A percentile compares a stretch with the other conserved stretches of the same genome.
These are phyloP conservation scores for Branchinecta lindahli DNA, from an alignment of 1,140 invertebrate species.

Conservation along the genomic window DNA sequence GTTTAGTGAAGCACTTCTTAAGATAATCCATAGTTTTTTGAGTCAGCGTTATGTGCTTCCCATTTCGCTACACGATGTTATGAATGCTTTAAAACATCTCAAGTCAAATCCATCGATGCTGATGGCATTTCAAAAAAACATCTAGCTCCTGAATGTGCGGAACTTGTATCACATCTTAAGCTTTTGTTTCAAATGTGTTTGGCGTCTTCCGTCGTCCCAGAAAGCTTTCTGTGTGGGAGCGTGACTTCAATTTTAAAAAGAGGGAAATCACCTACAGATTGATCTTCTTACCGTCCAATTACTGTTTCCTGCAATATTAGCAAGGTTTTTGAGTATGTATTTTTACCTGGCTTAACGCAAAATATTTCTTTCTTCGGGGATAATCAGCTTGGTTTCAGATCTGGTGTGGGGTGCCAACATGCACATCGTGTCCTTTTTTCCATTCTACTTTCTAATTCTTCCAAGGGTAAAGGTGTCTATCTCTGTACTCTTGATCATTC, in stretches of 20 bases:
- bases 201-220: background rate
- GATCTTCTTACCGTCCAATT: background rate
- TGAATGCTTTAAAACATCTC: too few relatives aligned
- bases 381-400: background rate
- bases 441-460: background rate
- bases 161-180: background rate
- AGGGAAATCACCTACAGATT: background rate
- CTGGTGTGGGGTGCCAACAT: background rate
- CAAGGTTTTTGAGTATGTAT: conserved; percentile 4
- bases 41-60: too few relatives aligned
- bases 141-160: background rate
- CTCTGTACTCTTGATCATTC: background rate
- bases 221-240: background rate
- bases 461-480: conserved; percentile 8
- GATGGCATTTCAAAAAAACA: background rate
- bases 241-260: conserved; percentile 2
- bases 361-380: background rate
- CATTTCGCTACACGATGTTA: too few relatives aligned
- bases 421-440: conserved; percentile 1
- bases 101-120: too few relatives aligned
- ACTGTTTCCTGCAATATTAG: conserved; percentile 5
- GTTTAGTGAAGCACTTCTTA: too few relatives aligned
- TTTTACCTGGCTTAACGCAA: too few relatives aligned
- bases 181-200: conserved; percentile 1
- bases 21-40: too few relatives aligned